Base-by-base conservation (phyloP, 1,140 invertebrate species). In the Drosophila elegans region DNA sequence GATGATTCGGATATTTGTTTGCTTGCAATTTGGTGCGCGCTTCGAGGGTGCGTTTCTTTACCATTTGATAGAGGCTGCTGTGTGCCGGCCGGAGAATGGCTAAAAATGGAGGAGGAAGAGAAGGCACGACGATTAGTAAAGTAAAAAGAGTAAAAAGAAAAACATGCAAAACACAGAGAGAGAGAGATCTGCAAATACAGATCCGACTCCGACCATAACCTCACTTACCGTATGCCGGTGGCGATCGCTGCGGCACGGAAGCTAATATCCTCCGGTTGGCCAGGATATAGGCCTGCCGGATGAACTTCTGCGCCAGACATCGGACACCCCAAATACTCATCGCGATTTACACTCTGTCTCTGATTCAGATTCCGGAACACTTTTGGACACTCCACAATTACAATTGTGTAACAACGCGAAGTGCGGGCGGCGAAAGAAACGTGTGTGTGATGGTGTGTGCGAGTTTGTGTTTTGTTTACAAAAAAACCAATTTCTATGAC, bases 21-120 rank as follows among this genome's bases (percentile, higher is more conserved):
- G 78, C 74, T 72, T 90, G 67, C 60, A 90, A 78, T 81, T 91
- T 91, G 9, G 80, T 73, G 34, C 86, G 82, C 45, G 86, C 89
- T 53, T 90, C 82, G 11, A 91, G 77, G 55, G 89, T 78, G 48
- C 86, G 83, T 76, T 89, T 91, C 69, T 91, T 92, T 74, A 92
- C 91, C 91, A 90, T 91, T 84, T 91, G 73, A 90, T 81, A 91
- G 45, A 91, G 67, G 48, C 67, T 80, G 67, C 78, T 86, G 81
- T 86, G 86, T 4, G 71, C 74, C 16, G 76, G 45, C 11, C 90
- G 83, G 12, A 34, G 64, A 32, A 9, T 39, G 25, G 36, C 85
- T 90, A 41, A 16, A 79, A 79, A 86, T 21, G 3, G 0, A 9
- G 3, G 2, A 53, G 6, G 46, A 25, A 27, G 2, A 53, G 6